Evolutionary conservation across 2,797 vertebrate species (phyloP).

Genomic region (Microctenopoma stevenorrisi): DNA sequence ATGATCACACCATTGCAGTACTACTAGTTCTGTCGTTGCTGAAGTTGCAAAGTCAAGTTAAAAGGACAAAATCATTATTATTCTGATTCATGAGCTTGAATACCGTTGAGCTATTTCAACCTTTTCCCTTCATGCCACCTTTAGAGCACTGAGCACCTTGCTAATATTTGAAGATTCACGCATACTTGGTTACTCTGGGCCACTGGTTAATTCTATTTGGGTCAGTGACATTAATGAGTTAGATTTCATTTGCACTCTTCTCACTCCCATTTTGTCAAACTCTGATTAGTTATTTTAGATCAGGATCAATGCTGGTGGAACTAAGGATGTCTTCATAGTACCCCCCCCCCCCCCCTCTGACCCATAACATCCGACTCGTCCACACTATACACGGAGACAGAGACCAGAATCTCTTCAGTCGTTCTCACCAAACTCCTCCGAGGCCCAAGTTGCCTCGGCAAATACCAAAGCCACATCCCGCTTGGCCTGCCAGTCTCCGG

Average conservation of each 20-base stretch:
- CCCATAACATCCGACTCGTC: too few relatives aligned
- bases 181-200: slow-evolving; percentile 68
- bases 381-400: too few relatives aligned
- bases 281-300: slow-evolving; percentile 67
- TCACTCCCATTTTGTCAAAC: slow-evolving; percentile 59
- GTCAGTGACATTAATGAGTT: slow-evolving; percentile 78
- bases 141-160: slow-evolving; percentile 56
- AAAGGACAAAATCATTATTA: slow-evolving; percentile 41
- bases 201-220: slow-evolving; percentile 76
- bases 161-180: slow-evolving; percentile 76
- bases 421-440: too few relatives aligned
- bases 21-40: slow-evolving; percentile 7
- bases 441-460: too few relatives aligned
- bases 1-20: not conserved
- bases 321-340: too few relatives aligned
- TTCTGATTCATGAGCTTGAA: slow-evolving; percentile 50
- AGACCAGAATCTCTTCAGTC: too few relatives aligned
- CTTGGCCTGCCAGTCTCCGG: too few relatives aligned
- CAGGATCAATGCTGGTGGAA: too few relatives aligned
- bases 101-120: slow-evolving; percentile 42
- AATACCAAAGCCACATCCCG: too few relatives aligned
- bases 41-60: slow-evolving; percentile 32
- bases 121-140: slow-evolving; percentile 48
- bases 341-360: too few relatives aligned
- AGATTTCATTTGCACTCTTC: slow-evolving; percentile 59